Conservation (phyloP, 2,888 invertebrate species). For the Tetranychus piercei region DNA sequence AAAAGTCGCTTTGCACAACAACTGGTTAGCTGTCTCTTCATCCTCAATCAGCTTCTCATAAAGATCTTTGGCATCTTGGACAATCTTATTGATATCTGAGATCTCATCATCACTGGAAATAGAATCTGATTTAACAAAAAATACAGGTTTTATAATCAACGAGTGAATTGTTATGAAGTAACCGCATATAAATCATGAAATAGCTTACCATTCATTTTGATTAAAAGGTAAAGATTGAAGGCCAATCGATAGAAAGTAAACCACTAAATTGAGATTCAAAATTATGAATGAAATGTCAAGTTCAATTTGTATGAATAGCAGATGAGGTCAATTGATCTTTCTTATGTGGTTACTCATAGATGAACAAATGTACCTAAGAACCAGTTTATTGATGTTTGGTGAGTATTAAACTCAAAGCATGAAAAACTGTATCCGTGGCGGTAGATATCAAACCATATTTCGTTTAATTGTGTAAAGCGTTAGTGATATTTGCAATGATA, state of each 20-base stretch:
- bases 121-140: background rate
- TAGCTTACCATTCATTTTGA: background rate
- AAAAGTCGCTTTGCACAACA: background rate
- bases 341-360: background rate
- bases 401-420: too few species aligned
- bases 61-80: background rate
- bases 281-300: background rate
- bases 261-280: too few species aligned
- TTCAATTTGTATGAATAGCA: background rate
- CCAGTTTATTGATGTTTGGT: background rate
- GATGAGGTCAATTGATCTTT: background rate
- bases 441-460: background rate
- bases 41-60: background rate
- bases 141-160: background rate
- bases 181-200: background rate
- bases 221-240: background rate
- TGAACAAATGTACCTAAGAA: background rate
- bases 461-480: background rate
- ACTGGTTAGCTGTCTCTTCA: slow-evolving; percentile 4
- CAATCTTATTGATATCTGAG: background rate
- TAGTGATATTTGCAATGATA: background rate
- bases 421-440: background rate
- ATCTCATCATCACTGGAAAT: background rate
- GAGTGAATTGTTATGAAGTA: background rate
- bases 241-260: too few species aligned